Evolutionary conservation across 2,888 invertebrate species (phyloP).

Genomic region (Kuschelorhynchus macadamiae): DNA sequence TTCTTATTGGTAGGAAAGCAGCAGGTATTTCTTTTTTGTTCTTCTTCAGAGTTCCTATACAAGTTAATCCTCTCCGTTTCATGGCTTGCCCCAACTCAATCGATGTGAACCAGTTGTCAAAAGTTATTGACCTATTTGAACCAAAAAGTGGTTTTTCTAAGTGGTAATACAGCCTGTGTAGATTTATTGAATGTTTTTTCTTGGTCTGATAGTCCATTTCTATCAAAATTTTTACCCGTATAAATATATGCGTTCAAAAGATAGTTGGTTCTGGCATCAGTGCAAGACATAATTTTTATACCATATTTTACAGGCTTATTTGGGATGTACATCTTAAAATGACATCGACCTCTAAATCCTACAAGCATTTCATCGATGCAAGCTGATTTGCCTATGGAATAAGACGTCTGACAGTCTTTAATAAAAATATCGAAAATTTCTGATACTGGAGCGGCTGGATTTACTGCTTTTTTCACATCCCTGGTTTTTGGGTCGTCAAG

Average conservation of each 20-base stretch:
- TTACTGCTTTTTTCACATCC: constrained; percentile 15
- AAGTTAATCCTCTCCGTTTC: constrained; percentile 35
- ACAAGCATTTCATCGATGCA: too few relatives aligned
- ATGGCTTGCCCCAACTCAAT: constrained; percentile 26
- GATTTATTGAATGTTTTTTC: constrained; percentile 28
- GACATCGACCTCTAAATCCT: constrained; percentile 31
- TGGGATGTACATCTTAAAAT: constrained; percentile 35
- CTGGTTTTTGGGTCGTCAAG: constrained; percentile 43
- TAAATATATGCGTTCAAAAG: constrained; percentile 42
- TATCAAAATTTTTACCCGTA: constrained; percentile 27
- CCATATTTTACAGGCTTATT: constrained; percentile 27
- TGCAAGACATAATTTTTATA: constrained; percentile 29
- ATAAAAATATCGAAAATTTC: constrained; percentile 35
- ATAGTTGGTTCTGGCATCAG: constrained; percentile 6
- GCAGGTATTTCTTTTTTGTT: constrained; percentile 49
- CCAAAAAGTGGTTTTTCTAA: constrained; percentile 18
- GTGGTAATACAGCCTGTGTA: constrained; percentile 33
- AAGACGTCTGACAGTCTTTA: constrained; percentile 19
- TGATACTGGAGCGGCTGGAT: constrained; percentile 25
- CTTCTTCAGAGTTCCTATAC: constrained; percentile 40
- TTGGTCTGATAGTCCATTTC: constrained; percentile 16
- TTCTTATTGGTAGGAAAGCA: constrained; percentile 29
- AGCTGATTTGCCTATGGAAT: not conserved
- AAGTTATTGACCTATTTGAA: too few relatives aligned
- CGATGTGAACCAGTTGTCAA: not conserved